Base-by-base conservation (phyloP, 2,888 invertebrate genomes). In the Baccha elongata region DNA sequence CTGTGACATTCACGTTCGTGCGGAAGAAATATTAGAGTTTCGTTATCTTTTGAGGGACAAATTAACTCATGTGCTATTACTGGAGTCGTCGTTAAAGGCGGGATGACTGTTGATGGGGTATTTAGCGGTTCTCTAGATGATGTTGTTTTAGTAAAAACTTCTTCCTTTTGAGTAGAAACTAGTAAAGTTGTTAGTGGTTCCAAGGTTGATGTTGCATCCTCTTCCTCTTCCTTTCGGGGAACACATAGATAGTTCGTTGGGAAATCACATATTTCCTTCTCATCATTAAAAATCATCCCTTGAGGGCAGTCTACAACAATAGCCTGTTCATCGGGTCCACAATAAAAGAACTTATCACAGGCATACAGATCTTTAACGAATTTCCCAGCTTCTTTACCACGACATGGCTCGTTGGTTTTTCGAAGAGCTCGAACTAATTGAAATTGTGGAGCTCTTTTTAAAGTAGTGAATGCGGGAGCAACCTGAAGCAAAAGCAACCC, bases 271-370 rank as follows among this genome's bases (percentile, higher is more conserved):
- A 90, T 87, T 44, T 88, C 87, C 40, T 86, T 89, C 11, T 86
- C 84, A 3, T 87, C 75, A 84, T 90, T 90, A 76, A 90, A 90
- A 8, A 89, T 86, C 90, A 90, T 90, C 7, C 88, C 89, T 2
- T 84, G 84, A 0, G 90, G 90, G 48, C 90, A 90, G 11, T 87
- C 86, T 2, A 89, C 90, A 26, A 87, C 71, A 19, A 89, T 86
- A 0, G 88, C 87, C 26, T 86, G 84, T 0, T 87, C 88, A 17
- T 87, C 86, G 2, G 88, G 86, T 29, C 86, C 86, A 67, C 90
- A 90, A 42, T 88, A 86, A 72, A 87, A 89, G 69, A 90, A 90
- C 64, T 87, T 81, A 7, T 87, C 87, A 48, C 90, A 90, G 15
- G 88, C 87, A 13, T 86, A 85, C 0, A 87, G 86, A 71, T 90